Evolutionary conservation across 2,888 invertebrate species (phyloP).

Genomic region (Eristalis tenax): DNA sequence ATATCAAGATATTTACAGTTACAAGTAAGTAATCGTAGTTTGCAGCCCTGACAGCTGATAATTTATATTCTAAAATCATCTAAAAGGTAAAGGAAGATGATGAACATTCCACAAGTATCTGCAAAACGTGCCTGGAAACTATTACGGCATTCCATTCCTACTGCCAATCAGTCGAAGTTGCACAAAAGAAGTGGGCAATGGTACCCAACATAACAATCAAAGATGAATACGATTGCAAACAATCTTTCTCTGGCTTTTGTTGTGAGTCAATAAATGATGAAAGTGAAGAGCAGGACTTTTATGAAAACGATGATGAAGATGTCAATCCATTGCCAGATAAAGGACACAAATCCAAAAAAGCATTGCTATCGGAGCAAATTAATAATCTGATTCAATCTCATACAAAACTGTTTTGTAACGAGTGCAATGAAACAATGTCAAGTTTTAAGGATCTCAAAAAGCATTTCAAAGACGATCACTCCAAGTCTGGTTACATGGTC

Average conservation of each 20-base stretch:
- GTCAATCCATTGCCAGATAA: background rate
- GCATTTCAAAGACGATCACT: slow-evolving; percentile 71
- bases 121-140: slow-evolving; percentile 23
- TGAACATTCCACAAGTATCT: slow-evolving; percentile 26
- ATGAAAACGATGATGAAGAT: background rate
- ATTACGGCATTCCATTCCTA: slow-evolving; percentile 17
- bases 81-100: slow-evolving; percentile 38
- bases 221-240: background rate
- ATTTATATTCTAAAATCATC: background rate
- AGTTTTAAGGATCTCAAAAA: slow-evolving; percentile 68
- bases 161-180: slow-evolving; percentile 32
- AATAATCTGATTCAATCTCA: slow-evolving; percentile 67
- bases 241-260: background rate
- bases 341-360: background rate
- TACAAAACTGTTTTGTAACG: slow-evolving; percentile 70
- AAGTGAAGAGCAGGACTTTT: background rate
- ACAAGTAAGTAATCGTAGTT: slow-evolving; percentile 16
- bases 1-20: slow-evolving; percentile 45
- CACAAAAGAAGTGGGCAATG: slow-evolving; percentile 45
- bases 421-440: slow-evolving; percentile 61
- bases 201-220: background rate
- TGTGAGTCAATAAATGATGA: background rate
- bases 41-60: background rate
- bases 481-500: slow-evolving; percentile 64
- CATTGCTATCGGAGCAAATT: slow-evolving; percentile 50